These are phyloP conservation scores for Scylla paramamosain DNA, from an alignment of 1,140 invertebrate genomes.

Conservation along the genomic window DNA sequence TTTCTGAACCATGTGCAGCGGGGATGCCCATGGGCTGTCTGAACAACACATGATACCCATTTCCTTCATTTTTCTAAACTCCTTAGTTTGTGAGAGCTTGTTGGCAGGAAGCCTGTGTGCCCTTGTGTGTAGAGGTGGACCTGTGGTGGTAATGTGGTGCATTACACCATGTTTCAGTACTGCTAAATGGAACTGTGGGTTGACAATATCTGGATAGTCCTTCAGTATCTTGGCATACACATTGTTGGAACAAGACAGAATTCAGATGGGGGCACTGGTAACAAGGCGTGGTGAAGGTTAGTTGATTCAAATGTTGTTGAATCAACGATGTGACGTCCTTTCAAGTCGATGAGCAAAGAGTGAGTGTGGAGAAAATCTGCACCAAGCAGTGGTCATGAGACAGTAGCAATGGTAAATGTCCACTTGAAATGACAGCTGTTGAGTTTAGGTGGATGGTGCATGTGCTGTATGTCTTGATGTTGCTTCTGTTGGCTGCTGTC, in stretches of 20 bases:
- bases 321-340: neutral
- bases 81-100: constrained; percentile 71
- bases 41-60: constrained; percentile 74
- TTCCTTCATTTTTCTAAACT: constrained; percentile 77
- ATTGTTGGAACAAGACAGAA: neutral
- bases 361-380: constrained; percentile 52
- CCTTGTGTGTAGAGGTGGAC: constrained; percentile 15
- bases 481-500: constrained; percentile 32
- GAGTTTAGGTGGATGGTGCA: neutral
- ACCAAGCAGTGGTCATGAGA: constrained; percentile 55
- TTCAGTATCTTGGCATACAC: neutral
- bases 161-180: neutral
- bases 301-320: neutral
- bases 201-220: neutral
- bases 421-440: constrained; percentile 38
- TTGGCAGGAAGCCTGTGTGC: constrained; percentile 79
- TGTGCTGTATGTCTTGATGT: neutral
- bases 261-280: neutral
- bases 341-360: constrained; percentile 4
- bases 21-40: constrained; percentile 76
- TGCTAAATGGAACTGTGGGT: neutral
- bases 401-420: constrained; percentile 62
- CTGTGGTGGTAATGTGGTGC: constrained; percentile 44
- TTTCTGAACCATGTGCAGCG: constrained; percentile 78
- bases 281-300: neutral